Percentiles rank a stretch among this genome's conserved stretches.
These are phyloP conservation scores for Meliscaeva auricollis DNA, from an alignment of 2,888 invertebrate species.

Conservation along the genomic window DNA sequence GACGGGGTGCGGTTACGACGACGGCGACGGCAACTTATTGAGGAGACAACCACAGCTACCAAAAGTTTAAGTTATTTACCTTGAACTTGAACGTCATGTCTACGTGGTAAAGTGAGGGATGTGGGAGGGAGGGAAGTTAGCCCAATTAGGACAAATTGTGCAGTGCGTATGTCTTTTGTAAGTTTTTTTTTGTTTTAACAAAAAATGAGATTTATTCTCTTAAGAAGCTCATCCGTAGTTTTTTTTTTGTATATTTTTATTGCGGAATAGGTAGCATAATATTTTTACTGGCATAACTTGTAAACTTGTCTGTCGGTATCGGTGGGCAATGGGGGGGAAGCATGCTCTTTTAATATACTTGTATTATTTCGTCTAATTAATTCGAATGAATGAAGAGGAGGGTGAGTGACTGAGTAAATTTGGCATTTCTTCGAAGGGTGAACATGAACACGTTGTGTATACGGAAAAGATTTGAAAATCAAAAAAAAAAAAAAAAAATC, in stretches of 20 bases:
- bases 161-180: slow-evolving; percentile 40
- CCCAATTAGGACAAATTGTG: slow-evolving; percentile 17
- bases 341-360: neutral
- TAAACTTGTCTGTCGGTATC: neutral
- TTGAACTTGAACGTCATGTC: slow-evolving; percentile 66
- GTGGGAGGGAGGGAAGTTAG: slow-evolving; percentile 21
- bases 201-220: slow-evolving; percentile 39
- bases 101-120: slow-evolving; percentile 24
- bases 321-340: neutral
- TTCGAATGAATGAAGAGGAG: slow-evolving; percentile 15
- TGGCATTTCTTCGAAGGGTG: slow-evolving; percentile 30
- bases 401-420: slow-evolving; percentile 10
- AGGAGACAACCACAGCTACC: neutral
- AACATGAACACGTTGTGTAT: neutral
- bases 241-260: slow-evolving; percentile 22
- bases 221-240: slow-evolving; percentile 31
- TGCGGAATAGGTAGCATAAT: slow-evolving; percentile 8
- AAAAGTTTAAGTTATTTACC: slow-evolving; percentile 56
- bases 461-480: slow-evolving; percentile 12
- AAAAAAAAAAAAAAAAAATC: slow-evolving; percentile 6
- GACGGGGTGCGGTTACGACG: too few relatives aligned
- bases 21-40: neutral
- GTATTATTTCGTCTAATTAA: slow-evolving; percentile 22
- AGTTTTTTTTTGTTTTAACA: neutral
- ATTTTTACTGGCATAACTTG: slow-evolving; percentile 45